Evolutionary conservation across 2,888 invertebrate species (phyloP).

Genomic region (Sisyra terminalis): DNA sequence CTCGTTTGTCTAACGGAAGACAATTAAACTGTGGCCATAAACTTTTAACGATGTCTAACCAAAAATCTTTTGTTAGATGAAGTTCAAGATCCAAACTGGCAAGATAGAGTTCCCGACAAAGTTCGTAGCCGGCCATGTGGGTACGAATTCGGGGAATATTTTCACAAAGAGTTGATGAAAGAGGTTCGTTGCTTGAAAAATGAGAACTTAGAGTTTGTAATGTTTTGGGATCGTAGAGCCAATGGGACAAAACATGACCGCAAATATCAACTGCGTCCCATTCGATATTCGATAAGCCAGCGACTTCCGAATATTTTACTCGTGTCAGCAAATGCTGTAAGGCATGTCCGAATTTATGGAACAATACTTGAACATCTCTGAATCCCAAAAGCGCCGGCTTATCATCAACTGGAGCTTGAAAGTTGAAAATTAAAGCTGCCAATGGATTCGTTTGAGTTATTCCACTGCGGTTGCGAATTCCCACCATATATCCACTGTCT

Average conservation of each 20-base stretch:
- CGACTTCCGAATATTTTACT: slow-evolving; percentile 66
- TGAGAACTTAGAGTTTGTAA: slow-evolving; percentile 52
- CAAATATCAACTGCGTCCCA: slow-evolving; percentile 85
- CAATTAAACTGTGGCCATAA: slow-evolving; percentile 70
- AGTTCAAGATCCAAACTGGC: slow-evolving; percentile 71
- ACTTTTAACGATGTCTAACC: slow-evolving; percentile 62
- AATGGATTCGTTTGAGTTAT: slow-evolving; percentile 50
- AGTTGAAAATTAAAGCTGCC: slow-evolving; percentile 71
- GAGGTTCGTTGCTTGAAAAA: slow-evolving; percentile 49
- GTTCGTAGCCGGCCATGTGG: slow-evolving; percentile 62
- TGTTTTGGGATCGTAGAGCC: slow-evolving; percentile 48
- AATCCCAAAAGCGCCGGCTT: slow-evolving; percentile 57
- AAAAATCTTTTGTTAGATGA: slow-evolving; percentile 59
- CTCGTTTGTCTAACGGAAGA: slow-evolving; percentile 57
- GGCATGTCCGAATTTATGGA: slow-evolving; percentile 74
- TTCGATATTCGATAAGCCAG: slow-evolving; percentile 76
- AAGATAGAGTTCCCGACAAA: slow-evolving; percentile 68
- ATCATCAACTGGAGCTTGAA: slow-evolving; percentile 43
- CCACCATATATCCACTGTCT: slow-evolving; percentile 60
- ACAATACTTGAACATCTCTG: slow-evolving; percentile 57
- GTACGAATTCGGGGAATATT: slow-evolving; percentile 44
- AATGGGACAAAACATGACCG: slow-evolving; percentile 67
- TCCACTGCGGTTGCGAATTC: slow-evolving; percentile 56
- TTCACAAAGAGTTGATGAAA: slow-evolving; percentile 47
- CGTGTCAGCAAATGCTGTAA: slow-evolving; percentile 74